Evolutionary conservation across 2,797 vertebrate species (phyloP), one percentile per base, ranked within the genome.

Genomic region (Hipposideros larvatus): DNA sequence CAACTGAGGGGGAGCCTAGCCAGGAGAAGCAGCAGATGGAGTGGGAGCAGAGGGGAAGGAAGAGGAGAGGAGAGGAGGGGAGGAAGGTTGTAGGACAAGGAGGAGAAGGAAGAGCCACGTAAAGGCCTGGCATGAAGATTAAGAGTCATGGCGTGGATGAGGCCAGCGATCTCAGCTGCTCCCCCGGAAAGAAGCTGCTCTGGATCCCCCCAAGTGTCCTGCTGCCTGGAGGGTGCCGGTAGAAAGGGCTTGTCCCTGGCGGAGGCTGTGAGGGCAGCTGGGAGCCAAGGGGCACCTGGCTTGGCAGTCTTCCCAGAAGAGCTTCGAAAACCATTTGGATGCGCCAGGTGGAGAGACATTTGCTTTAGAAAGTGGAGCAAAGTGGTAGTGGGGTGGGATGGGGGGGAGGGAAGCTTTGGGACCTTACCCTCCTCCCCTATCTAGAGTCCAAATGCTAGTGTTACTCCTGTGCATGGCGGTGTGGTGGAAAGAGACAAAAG

Each of bases 11-110:
- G 97, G 94, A 96, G 96, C 92, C 96, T 92, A 80, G 95, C 93
- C 96, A 95, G 95, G 96, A 97, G 96, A 94, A 96, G 87, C 71
- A 7, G 97, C 96, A 97, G 97, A 97, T 97, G 97, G 97, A 95
- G 73, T 11, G 37, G 87, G 96, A 97, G 96, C 90, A 87, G 91
- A 94, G 91, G 87, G 92, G 91, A 82, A 8, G 83, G 24, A 7
- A 21, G 46, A 41, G 37, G 26, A 59, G 75, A 24, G 34, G 37
- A 28, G n/a, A 34, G 43, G 66, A 43, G 34, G 19, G 71, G 51
- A 77, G 71, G 94, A 63, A 87, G 86, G 51, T 90, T 79, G 70
- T 61, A 91, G 96, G 96, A 91, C 89, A 28, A 61, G 82, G 48
- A 61, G 34, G 37, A 61, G 84, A 46, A n/a, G 51, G 74, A 28